A percentile compares a stretch with the other conserved stretches of the same genome.
Evolutionary conservation across 1,140 invertebrate species (phyloP).

Genomic region (Ooceraea biroi): DNA sequence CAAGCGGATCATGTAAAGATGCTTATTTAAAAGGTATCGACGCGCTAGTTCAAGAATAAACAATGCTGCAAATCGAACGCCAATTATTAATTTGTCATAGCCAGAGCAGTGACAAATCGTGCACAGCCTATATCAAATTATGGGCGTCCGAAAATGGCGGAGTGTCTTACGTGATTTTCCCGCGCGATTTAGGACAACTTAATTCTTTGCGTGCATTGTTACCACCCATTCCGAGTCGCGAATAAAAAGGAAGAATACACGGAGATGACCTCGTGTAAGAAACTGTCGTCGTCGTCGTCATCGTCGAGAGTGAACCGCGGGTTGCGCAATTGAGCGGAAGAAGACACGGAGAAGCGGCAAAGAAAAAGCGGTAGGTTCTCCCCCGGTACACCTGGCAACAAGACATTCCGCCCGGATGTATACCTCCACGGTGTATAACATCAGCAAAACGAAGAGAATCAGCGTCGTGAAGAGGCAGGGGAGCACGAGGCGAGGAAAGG

Average conservation of each 20-base stretch:
- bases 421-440: constrained; percentile 67
- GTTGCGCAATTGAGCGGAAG: constrained; percentile 6
- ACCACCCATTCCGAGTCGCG: not conserved
- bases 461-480: constrained; percentile 28
- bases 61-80: not conserved
- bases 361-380: constrained; percentile 31
- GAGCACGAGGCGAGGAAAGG: constrained; percentile 11
- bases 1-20: constrained; percentile 7
- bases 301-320: constrained; percentile 11
- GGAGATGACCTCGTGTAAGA: not conserved
- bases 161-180: no score
- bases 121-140: no score
- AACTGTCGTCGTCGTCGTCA: not conserved
- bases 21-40: constrained; percentile 22
- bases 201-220: not conserved
- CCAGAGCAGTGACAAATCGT: no score
- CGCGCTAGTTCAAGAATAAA: constrained; percentile 22
- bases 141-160: no score
- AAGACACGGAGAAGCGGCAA: not conserved
- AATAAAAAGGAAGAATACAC: not conserved
- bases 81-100: no score
- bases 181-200: not conserved
- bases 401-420: constrained; percentile 73
- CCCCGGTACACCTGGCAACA: constrained; percentile 72
- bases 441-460: constrained; percentile 71